phyloP scores from a whole-genome alignment of 2,797 vertebrate genomes.

The Borostomias antarcticus region DNA sequence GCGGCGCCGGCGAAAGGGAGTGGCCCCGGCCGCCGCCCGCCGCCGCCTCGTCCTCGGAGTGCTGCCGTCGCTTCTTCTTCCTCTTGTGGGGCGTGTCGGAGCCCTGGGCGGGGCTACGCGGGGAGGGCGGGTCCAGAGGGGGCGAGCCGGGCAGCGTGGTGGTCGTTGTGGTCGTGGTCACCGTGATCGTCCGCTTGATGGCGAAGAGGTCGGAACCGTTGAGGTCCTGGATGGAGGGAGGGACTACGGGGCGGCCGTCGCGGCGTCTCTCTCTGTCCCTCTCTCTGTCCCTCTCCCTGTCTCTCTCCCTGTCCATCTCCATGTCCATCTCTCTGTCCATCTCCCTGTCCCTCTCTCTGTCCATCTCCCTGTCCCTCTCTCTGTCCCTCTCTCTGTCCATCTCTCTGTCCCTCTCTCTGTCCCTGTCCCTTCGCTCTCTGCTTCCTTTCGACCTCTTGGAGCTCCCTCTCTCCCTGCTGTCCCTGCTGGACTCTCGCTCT shows the following conservation, averaged over 20 bases:
- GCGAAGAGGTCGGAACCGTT: slow-evolving; percentile 90
- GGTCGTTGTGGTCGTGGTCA: slow-evolving; percentile 80
- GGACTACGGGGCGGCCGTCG: slow-evolving; percentile 85
- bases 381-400: slow-evolving; percentile 57
- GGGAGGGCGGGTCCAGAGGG: slow-evolving; percentile 47
- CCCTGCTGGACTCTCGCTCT: slow-evolving; percentile 51
- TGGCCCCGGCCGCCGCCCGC: slow-evolving; percentile 47
- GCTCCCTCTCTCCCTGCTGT: slow-evolving; percentile 62
- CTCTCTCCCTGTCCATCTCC: slow-evolving; percentile 68
- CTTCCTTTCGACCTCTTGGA: slow-evolving; percentile 72
- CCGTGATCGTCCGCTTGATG: slow-evolving; percentile 93
- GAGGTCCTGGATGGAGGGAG: slow-evolving; percentile 92
- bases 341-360: slow-evolving; percentile 73
- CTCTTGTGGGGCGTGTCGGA: slow-evolving; percentile 70
- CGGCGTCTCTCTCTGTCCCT: slow-evolving; percentile 63
- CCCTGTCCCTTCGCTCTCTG: slow-evolving; percentile 68
- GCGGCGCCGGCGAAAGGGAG: slow-evolving; percentile 66
- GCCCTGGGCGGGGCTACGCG: slow-evolving; percentile 51
- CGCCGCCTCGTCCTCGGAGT: slow-evolving; percentile 55
- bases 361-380: slow-evolving; percentile 53
- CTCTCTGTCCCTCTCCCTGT: slow-evolving; percentile 64
- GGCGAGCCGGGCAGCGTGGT: slow-evolving; percentile 77
- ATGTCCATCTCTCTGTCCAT: slow-evolving; percentile 69
- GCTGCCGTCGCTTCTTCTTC: slow-evolving; percentile 76
- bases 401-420: slow-evolving; percentile 69